Evolutionary conservation across 1,140 invertebrate species (phyloP).

Genomic region (Brachystomella parvula): DNA sequence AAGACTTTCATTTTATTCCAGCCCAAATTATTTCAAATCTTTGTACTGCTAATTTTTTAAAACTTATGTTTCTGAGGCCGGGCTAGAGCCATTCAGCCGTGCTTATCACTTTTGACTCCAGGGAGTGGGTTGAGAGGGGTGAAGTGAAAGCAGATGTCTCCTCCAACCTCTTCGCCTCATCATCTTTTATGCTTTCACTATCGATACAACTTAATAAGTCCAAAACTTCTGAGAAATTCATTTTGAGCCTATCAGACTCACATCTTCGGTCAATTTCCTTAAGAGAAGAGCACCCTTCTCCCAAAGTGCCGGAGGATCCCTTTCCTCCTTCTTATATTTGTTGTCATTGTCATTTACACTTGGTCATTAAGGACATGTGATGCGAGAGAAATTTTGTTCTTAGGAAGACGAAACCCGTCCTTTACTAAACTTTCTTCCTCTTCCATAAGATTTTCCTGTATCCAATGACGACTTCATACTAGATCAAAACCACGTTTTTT

Average conservation of each 20-base stretch:
- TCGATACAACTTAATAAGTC: background rate
- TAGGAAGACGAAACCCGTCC: background rate
- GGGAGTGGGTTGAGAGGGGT: background rate
- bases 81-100: too few species aligned
- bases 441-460: background rate
- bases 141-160: background rate
- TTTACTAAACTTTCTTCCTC: constrained; percentile 25
- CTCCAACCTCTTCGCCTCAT: background rate
- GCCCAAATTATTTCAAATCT: too few species aligned
- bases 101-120: too few species aligned
- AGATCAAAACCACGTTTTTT: constrained; percentile 33
- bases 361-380: constrained; percentile 37
- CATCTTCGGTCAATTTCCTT: constrained; percentile 8
- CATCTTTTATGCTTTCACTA: background rate
- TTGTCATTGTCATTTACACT: constrained; percentile 37
- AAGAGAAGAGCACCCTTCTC: background rate
- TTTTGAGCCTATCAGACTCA: background rate
- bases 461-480: constrained; percentile 30
- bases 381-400: constrained; percentile 3
- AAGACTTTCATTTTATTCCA: too few species aligned
- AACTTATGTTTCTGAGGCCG: too few species aligned
- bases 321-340: constrained; percentile 25
- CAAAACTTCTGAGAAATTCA: background rate
- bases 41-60: too few species aligned
- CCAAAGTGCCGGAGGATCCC: background rate